phyloP scores from a whole-genome alignment of 2,113 vertebrate genomes.

The Channa maculata region DNA sequence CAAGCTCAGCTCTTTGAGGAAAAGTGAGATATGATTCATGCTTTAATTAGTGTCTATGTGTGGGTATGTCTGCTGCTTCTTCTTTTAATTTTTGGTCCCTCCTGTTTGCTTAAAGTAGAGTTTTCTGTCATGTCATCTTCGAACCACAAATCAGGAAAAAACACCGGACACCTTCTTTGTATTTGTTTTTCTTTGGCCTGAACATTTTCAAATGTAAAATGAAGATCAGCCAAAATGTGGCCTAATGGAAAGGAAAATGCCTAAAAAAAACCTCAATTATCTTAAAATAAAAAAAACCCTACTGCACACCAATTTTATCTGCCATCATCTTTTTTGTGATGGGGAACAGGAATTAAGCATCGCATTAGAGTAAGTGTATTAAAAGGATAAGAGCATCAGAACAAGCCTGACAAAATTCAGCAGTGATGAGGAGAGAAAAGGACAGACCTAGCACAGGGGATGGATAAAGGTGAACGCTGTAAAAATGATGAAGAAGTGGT shows the following conservation, averaged over 20 bases:
- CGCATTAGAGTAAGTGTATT: constrained; percentile 66
- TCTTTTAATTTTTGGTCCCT: background rate
- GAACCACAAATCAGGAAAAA: constrained; percentile 34
- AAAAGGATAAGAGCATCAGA: constrained; percentile 70
- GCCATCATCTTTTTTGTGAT: constrained; percentile 68
- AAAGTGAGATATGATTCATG: constrained; percentile 53
- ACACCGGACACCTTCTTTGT: constrained; percentile 38
- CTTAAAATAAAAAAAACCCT: constrained; percentile 48
- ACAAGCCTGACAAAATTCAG: constrained; percentile 53
- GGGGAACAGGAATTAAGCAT: constrained; percentile 66
- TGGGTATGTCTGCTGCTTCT: constrained; percentile 18
- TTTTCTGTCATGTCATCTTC: constrained; percentile 33
- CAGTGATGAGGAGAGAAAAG: constrained; percentile 56
- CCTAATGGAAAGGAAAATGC: constrained; percentile 72
- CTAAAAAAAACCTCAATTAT: constrained; percentile 56
- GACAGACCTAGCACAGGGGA: constrained; percentile 36
- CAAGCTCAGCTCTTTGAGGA: constrained; percentile 42
- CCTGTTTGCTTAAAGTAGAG: constrained; percentile 8
- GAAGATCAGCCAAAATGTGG: constrained; percentile 56
- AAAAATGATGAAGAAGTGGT: constrained; percentile 40
- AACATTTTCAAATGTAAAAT: constrained; percentile 58
- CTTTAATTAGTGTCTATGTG: constrained; percentile 51
- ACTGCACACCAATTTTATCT: constrained; percentile 62
- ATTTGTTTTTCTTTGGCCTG: constrained; percentile 31
- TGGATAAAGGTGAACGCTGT: constrained; percentile 46